Base-by-base conservation (phyloP, 2,113 vertebrate species). In the Myiozetetes cayanensis region DNA sequence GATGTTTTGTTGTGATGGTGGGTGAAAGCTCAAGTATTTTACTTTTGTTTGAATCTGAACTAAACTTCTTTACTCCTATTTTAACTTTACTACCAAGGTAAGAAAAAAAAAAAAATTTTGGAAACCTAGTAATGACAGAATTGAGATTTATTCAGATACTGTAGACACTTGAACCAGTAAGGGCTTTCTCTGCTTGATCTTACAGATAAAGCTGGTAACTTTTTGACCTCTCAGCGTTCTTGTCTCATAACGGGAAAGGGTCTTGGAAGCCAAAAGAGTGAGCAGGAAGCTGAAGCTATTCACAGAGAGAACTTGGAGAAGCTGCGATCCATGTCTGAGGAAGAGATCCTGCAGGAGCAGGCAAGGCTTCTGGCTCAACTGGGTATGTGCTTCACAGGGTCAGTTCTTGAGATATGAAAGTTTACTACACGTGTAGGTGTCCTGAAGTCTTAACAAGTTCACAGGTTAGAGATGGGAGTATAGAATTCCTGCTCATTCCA, bases 301-400 rank as follows among this genome's bases (percentile, higher is more conserved):
- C 99, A 99, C 65, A 85, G 65, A 87, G 99, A 99, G 96, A 99
- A 99, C 66, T 63, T 99, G 91, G 96, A 97, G 28, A 98, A 97
- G 87, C 97, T 99, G 52, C 97, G 75, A 76, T 97, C 96, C 71
- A 98, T 99, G 99, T 97, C 98, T 67, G 94, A 96, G 43, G 96
- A 97, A 56, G 98, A 99, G 93, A 99, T 99, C 89, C 89, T 98
- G 44, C 97, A 98, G 89, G 99, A 99, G 66, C 99, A 98, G 88
- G 96, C 97, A 30, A 98, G 62, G 73, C 96, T 99, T 85, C 91
- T 99, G 86, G 93, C 97, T 84, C 99, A 99, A 87, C 98, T 99
- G 16, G 99, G 99, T 99, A 98, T 16, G 97, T 90, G 22, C 53
- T 78, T 77, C 41, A 22, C 27, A 31, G 53, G 14, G 12, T 85